Evolutionary conservation across 2,888 invertebrate genomes (phyloP).

Genomic region (Amphimallon solstitiale): DNA sequence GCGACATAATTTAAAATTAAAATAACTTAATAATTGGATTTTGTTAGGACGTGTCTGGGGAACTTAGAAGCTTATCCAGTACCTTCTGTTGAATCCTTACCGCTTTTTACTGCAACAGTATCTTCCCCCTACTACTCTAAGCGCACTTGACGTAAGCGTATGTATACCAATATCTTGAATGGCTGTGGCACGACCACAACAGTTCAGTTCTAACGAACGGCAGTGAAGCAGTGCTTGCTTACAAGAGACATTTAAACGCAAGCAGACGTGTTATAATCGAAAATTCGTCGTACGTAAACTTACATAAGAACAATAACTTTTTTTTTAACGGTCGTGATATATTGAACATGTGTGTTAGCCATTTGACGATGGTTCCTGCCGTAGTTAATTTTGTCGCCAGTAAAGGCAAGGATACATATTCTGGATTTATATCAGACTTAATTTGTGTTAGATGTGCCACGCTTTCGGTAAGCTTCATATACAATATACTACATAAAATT

Average conservation of each 20-base stretch:
- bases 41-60: too few species aligned
- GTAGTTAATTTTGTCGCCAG: conserved; percentile 61
- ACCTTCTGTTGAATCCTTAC: too few species aligned
- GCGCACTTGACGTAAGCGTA: conserved; percentile 15
- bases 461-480: conserved; percentile 56
- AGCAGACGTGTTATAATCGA: too few species aligned
- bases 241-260: too few species aligned
- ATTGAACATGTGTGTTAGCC: conserved; percentile 60
- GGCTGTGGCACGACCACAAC: background rate
- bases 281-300: too few species aligned
- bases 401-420: conserved; percentile 61
- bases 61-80: too few species aligned
- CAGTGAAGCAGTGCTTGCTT: background rate
- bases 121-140: too few species aligned
- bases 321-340: background rate
- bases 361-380: conserved; percentile 61
- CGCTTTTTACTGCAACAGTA: too few species aligned
- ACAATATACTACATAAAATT: background rate
- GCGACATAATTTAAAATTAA: too few species aligned
- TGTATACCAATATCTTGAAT: background rate
- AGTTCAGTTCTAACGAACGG: background rate
- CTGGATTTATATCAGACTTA: conserved; percentile 61
- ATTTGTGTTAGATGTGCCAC: conserved; percentile 58
- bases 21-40: too few species aligned
- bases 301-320: background rate